These are phyloP conservation scores for Ametastegia equiseti DNA, from an alignment of 2,888 invertebrate genomes.

Conservation along the genomic window DNA sequence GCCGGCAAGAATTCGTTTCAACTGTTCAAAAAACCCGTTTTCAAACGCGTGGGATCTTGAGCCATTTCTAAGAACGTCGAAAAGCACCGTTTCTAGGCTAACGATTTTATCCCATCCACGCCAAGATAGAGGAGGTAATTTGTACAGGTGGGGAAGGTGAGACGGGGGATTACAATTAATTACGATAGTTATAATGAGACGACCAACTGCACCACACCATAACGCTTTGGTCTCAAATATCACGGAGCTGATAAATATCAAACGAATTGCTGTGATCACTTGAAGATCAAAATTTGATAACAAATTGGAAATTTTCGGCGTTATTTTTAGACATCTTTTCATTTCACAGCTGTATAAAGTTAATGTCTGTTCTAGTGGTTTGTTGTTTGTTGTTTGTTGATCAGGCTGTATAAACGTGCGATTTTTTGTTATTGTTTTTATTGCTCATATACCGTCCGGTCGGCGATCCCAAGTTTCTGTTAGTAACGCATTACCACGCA, in stretches of 20 bases:
- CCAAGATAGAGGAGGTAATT: too few species aligned
- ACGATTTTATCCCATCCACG: neutral
- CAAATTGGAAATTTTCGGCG: neutral
- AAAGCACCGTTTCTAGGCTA: neutral
- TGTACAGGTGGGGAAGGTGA: neutral
- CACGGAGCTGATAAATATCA: neutral
- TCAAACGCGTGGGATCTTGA: constrained; percentile 36
- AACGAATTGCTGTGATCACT: neutral
- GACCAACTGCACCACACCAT: neutral
- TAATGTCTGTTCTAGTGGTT: neutral
- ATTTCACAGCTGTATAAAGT: too few species aligned
- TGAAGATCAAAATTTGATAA: neutral
- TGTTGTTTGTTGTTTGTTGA: too few species aligned
- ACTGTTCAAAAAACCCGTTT: constrained; percentile 33
- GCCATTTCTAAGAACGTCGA: constrained; percentile 10
- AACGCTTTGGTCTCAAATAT: constrained; percentile 1
- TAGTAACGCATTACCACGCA: constrained; percentile 24
- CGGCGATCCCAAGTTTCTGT: constrained; percentile 27
- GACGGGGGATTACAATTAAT: constrained; percentile 36
- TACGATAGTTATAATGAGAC: constrained; percentile 3
- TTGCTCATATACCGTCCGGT: neutral
- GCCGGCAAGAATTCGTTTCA: constrained; percentile 14
- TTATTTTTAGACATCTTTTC: neutral
- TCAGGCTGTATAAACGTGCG: neutral
- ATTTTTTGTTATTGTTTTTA: constrained; percentile 29